phyloP scores from a whole-genome alignment of 2,888 invertebrate species.

The Sinopyrophorus schimmeli region DNA sequence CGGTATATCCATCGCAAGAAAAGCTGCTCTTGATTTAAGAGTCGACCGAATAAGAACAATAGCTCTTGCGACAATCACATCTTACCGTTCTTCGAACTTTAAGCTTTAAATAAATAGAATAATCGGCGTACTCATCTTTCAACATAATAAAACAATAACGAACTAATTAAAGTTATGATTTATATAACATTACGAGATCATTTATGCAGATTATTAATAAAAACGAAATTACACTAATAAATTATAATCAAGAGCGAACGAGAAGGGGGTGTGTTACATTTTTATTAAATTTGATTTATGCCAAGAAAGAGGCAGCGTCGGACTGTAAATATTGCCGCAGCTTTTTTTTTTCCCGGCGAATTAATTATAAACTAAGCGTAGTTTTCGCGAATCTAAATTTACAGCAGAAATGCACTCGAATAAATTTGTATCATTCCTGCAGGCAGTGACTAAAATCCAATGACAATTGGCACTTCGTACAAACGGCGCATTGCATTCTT shows the following conservation, averaged over 20 bases:
- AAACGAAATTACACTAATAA: slow-evolving; percentile 12
- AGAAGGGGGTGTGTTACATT: too few relatives aligned
- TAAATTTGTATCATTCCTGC: slow-evolving; percentile 10
- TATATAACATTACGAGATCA: slow-evolving; percentile 10
- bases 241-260: too few relatives aligned
- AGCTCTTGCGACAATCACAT: too few relatives aligned
- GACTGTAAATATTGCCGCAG: too few relatives aligned
- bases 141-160: slow-evolving; percentile 5
- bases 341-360: neutral
- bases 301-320: neutral
- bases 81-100: too few relatives aligned
- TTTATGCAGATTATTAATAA: slow-evolving; percentile 6
- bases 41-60: too few relatives aligned
- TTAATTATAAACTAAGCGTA: too few relatives aligned
- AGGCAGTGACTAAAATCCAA: slow-evolving; percentile 12
- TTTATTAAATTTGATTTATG: slow-evolving; percentile 2
- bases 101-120: too few relatives aligned
- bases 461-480: slow-evolving; percentile 14
- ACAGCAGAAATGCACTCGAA: slow-evolving; percentile 5
- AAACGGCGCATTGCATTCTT: slow-evolving; percentile 14
- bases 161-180: slow-evolving; percentile 12
- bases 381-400: neutral
- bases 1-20: too few relatives aligned
- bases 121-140: too few relatives aligned
- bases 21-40: too few relatives aligned